A percentile compares a stretch with the other conserved stretches of the same genome.
These are phyloP conservation scores for Chesias legatella DNA, from an alignment of 2,888 invertebrate species.

Conservation along the genomic window DNA sequence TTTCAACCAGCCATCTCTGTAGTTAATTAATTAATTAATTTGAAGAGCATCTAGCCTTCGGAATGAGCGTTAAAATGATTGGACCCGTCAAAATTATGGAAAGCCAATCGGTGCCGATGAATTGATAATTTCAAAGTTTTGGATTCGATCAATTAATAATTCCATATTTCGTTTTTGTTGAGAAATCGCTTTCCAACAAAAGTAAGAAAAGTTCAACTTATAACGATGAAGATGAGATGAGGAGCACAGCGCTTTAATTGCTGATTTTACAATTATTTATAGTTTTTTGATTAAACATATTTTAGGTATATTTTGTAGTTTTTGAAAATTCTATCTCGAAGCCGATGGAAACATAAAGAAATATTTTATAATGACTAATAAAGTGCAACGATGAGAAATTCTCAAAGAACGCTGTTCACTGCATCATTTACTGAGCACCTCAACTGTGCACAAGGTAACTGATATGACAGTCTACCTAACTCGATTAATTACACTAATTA, in stretches of 20 bases:
- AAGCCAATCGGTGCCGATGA: conserved; percentile 57
- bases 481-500: conserved; percentile 70
- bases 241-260: too few species aligned
- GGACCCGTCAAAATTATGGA: conserved; percentile 70
- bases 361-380: too few species aligned
- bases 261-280: too few species aligned
- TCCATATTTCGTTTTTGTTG: conserved; percentile 32
- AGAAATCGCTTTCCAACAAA: too few species aligned
- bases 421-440: conserved; percentile 9
- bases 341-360: too few species aligned
- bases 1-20: conserved; percentile 27
- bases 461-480: conserved; percentile 61
- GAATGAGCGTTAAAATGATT: conserved; percentile 67
- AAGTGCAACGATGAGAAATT: too few species aligned
- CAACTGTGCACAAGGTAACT: conserved; percentile 42
- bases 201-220: too few species aligned
- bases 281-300: too few species aligned
- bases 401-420: not conserved
- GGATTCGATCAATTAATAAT: conserved; percentile 42
- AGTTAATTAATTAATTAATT: conserved; percentile 76
- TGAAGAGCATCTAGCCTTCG: conserved; percentile 52
- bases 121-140: conserved; percentile 55
- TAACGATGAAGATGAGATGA: too few species aligned
- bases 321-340: too few species aligned
- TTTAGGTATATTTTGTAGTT: too few species aligned